Evolutionary conservation across 2,113 vertebrate genomes (phyloP), one percentile per base, ranked within the genome.

Genomic region (Scatophagus argus): DNA sequence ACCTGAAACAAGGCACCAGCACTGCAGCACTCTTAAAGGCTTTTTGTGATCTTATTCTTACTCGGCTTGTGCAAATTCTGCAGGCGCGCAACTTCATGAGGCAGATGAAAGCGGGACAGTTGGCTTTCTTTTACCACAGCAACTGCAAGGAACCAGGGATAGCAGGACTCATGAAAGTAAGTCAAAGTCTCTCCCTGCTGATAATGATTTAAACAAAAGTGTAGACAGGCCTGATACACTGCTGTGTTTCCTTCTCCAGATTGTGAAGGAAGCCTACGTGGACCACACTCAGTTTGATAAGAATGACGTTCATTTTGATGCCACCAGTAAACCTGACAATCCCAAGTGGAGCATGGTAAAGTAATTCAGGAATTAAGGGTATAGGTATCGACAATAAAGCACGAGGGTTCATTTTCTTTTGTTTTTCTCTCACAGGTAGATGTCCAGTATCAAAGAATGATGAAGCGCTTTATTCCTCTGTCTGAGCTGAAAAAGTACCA

Each of bases 221-320:
- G 0, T 5, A 47, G 4, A 47, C 7, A 21, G 39, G 0, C 25
- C 6, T 34, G 8, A 65, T 41, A 38, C 21, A 54, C 2, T 23
- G n/a, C 17, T 64, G 21, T 19, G 5, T 51, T 62, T 54, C 7
- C 31, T 73, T 61, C 63, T 89, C 66, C 66, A 99, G 97, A 94
- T 99, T 0, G 97, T 97, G 36, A 98, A 98, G 89, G 97, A 97
- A 85, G 94, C 96, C 0, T 98, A 99, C 38, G 95, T 96, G 68
- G 98, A 99, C 87, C 96, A 98, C 88, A 99, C 98, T n/a, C 97
- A 99, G 88, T 99, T 99, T 93, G 97, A 98, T 87, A 95, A 95
- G 89, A 96, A 95, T 55, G 95, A 93, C 67, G 95, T 94, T 47
- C 95, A 99, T 56, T 99, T 96, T 31, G 97, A 99, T 62, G 90